Evolutionary conservation across 2,113 vertebrate species (phyloP).

Genomic region (Tapirus terrestris): DNA sequence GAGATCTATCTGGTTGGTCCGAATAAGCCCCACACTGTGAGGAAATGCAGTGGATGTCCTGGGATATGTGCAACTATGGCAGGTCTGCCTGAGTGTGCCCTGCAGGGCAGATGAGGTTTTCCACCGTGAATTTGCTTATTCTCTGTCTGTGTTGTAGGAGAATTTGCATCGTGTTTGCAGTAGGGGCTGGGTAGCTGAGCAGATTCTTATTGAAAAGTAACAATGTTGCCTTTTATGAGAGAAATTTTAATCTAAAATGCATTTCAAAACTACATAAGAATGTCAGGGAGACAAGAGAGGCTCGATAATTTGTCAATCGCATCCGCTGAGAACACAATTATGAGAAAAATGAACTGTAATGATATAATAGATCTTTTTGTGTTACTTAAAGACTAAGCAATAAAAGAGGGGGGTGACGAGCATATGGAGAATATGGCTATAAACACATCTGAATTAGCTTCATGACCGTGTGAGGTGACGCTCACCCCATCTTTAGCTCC

Average conservation of each 20-base stretch:
- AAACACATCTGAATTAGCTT: background rate
- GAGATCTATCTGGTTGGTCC: background rate
- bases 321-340: slow-evolving; percentile 59
- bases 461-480: fast-evolving
- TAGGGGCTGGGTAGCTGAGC: background rate
- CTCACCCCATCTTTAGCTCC: background rate
- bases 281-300: slow-evolving; percentile 56
- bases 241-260: slow-evolving; percentile 66
- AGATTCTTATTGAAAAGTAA: slow-evolving; percentile 55
- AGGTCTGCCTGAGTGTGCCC: background rate
- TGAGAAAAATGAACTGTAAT: slow-evolving; percentile 70
- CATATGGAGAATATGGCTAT: background rate
- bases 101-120: background rate
- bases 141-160: background rate
- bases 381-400: slow-evolving; percentile 69
- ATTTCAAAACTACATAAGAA: slow-evolving; percentile 52
- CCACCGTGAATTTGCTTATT: background rate
- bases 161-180: background rate
- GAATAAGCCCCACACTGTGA: fast-evolving
- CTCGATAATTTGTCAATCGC: slow-evolving; percentile 62
- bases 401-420: slow-evolving; percentile 10
- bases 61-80: fast-evolving
- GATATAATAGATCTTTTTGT: slow-evolving; percentile 63
- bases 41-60: background rate
- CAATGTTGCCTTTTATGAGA: slow-evolving; percentile 47